phyloP scores from a whole-genome alignment of 2,113 vertebrate genomes.

The Maccullochella peelii region DNA sequence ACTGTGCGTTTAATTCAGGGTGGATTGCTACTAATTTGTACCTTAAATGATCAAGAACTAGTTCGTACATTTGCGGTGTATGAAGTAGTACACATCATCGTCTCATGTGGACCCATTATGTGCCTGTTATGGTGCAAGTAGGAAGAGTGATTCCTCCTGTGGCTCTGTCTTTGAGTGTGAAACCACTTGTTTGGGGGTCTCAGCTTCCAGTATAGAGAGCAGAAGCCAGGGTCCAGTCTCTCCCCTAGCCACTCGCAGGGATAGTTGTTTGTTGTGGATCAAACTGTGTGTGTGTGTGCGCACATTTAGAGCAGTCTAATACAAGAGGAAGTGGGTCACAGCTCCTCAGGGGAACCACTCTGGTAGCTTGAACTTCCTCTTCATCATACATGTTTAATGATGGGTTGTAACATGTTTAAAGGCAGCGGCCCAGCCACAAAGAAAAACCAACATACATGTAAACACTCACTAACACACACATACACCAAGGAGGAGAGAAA shows the following conservation, averaged over 20 bases:
- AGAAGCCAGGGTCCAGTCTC: not conserved
- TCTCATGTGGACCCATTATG: not conserved
- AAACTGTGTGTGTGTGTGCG: slow-evolving; percentile 34
- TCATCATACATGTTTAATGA: slow-evolving; percentile 79
- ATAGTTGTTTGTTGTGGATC: slow-evolving; percentile 52
- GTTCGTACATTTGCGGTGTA: not conserved
- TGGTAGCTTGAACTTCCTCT: slow-evolving; percentile 67
- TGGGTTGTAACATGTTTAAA: slow-evolving; percentile 66
- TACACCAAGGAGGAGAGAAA: not conserved
- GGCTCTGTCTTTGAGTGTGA: not conserved
- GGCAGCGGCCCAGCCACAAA: slow-evolving; percentile 19
- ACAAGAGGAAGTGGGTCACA: slow-evolving; percentile 79
- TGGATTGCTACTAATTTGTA: not conserved
- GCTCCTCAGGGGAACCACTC: slow-evolving; percentile 69
- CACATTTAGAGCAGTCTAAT: slow-evolving; percentile 56
- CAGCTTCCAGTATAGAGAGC: not conserved
- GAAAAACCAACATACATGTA: slow-evolving; percentile 15
- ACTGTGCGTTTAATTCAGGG: not conserved
- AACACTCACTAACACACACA: not conserved
- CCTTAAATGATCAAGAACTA: not conserved
- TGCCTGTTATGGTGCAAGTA: not conserved
- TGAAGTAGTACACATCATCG: not conserved
- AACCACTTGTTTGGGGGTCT: slow-evolving; percentile 13
- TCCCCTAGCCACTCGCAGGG: not conserved
- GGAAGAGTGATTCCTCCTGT: not conserved